A percentile compares a stretch with the other conserved stretches of the same genome.
Evolutionary conservation across 2,797 vertebrate species (phyloP).

Genomic region (Eulemur rubriventer): DNA sequence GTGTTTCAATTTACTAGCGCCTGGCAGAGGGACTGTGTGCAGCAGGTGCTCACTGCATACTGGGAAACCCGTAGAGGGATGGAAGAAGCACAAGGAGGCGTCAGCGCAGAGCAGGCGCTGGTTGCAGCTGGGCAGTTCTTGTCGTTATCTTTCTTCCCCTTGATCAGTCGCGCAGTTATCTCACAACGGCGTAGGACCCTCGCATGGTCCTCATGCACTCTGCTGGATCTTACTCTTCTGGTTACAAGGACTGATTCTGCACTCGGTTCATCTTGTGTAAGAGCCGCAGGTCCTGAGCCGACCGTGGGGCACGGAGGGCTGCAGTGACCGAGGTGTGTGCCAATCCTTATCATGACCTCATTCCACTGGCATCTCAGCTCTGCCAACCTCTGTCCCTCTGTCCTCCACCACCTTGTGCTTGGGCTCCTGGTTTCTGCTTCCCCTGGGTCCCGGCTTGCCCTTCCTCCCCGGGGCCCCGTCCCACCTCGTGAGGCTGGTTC

Average conservation of each 20-base stretch:
- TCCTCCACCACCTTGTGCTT: too few relatives aligned
- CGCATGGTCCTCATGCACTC: fast-evolving
- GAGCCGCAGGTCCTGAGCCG: background rate
- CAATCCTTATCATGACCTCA: fast-evolving
- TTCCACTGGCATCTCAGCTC: too few relatives aligned
- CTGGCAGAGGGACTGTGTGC: fast-evolving
- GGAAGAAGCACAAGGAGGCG: fast-evolving
- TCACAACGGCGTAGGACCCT: fast-evolving
- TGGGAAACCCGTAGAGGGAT: fast-evolving
- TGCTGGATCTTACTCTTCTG: too few relatives aligned
- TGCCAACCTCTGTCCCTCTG: too few relatives aligned
- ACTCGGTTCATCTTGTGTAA: fast-evolving
- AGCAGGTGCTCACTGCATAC: fast-evolving
- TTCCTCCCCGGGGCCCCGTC: too few relatives aligned
- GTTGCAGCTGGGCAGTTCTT: too few relatives aligned
- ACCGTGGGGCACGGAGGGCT: background rate
- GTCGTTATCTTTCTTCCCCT: fast-evolving
- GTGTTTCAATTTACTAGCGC: fast-evolving
- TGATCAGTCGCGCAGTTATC: fast-evolving
- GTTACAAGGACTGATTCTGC: too few relatives aligned
- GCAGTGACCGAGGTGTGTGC: too few relatives aligned
- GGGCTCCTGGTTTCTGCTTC: background rate
- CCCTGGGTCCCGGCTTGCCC: too few relatives aligned
- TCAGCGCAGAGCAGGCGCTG: fast-evolving
- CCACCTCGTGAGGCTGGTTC: too few relatives aligned